Percentiles rank a stretch among this genome's conserved stretches.
phyloP scores from a whole-genome alignment of 1,140 invertebrate genomes.

The Ruditapes philippinarum region DNA sequence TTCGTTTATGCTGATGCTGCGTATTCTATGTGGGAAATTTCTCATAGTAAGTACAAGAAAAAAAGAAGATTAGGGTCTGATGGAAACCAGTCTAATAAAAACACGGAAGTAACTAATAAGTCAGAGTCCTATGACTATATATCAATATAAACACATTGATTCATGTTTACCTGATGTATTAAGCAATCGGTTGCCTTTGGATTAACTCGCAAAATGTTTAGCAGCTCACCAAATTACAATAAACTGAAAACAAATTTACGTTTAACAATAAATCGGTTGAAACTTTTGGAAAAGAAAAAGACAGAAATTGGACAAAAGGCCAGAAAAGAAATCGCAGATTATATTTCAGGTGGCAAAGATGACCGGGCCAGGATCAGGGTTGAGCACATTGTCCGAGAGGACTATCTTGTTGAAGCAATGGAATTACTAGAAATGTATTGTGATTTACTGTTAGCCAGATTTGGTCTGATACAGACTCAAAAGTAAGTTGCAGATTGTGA shows the following conservation, averaged over 20 bases:
- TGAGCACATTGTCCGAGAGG: slow-evolving; percentile 99
- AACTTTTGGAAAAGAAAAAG: slow-evolving; percentile 99
- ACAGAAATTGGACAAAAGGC: slow-evolving; percentile 98
- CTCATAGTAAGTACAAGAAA: slow-evolving; percentile 8
- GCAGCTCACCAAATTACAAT: slow-evolving; percentile 81
- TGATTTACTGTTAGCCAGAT: slow-evolving; percentile 98
- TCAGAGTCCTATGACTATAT: slow-evolving; percentile 62
- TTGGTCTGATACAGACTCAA: slow-evolving; percentile 99
- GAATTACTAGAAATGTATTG: slow-evolving; percentile 99
- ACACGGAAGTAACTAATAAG: slow-evolving; percentile 42
- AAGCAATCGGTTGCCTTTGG: background rate
- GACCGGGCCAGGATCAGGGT: slow-evolving; percentile 98
- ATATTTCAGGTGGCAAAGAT: slow-evolving; percentile 93
- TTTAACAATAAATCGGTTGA: slow-evolving; percentile 96
- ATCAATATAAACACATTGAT: background rate
- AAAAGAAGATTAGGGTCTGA: background rate
- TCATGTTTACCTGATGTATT: background rate
- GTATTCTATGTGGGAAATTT: too few relatives aligned
- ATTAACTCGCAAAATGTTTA: slow-evolving; percentile 78
- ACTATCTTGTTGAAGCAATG: slow-evolving; percentile 99
- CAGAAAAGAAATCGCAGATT: slow-evolving; percentile 99
- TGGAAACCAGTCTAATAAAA: background rate
- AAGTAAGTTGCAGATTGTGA: too few relatives aligned
- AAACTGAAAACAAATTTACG: slow-evolving; percentile 99
- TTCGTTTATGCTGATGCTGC: too few relatives aligned